Evolutionary conservation across 2,113 vertebrate species (phyloP), one percentile per base, ranked within the genome.

Genomic region (Hydrolagus affinis): DNA sequence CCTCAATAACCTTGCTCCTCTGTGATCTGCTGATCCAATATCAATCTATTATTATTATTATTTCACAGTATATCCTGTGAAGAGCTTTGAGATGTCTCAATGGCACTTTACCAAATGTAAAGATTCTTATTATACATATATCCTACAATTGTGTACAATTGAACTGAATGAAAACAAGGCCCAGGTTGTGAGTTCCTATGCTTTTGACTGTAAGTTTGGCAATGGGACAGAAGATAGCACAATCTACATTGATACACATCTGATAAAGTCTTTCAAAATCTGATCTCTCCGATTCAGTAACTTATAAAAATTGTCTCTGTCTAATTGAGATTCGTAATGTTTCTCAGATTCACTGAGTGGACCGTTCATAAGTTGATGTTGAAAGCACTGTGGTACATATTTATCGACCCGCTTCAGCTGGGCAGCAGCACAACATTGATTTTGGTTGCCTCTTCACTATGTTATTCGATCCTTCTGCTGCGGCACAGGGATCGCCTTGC

Each of bases 211-310:
- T n/a, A 77, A 60, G n/a, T 80, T 62, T 28, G 32, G 6, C 60
- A 80, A 80, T 17, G 14, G 8, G 0, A 17, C 76, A 80, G 11
- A 92, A 90, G 90, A 91, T 89, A 90, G 89, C 89, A 89, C 89
- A 89, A 91, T 87, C 88, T 70, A 91, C 86, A 90, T 89, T 90
- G 90, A 91, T 89, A 88, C 90, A 88, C 88, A 90, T 89, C 90
- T 89, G 88, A 91, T 89, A 91, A 90, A 91, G 89, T 91, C 91
- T 91, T 89, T 89, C 90, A 90, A 90, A 89, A 91, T 44, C 15
- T 90, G 90, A 89, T 91, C 88, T 88, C 87, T 89, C 90, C 87
- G 89, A 90, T 73, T 89, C 87, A 89, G 90, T 90, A 90, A 89
- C 89, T 89, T 90, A 88, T 91, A 88, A 89, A n/a, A n/a, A 30